Conservation (phyloP, 2,888 invertebrate species). For the Xylota sylvarum region DNA sequence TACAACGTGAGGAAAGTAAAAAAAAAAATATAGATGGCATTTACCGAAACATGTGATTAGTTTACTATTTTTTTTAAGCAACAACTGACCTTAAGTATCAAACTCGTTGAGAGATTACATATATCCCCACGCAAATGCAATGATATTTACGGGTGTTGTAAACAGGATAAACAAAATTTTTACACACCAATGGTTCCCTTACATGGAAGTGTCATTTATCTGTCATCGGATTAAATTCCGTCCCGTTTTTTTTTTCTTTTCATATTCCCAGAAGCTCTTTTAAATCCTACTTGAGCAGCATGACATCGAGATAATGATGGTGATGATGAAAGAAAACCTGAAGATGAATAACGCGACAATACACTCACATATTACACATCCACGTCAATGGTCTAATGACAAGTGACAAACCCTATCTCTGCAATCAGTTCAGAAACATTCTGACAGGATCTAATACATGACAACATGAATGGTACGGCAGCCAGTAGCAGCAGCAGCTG, state of each 20-base stretch:
- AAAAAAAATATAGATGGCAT: neutral
- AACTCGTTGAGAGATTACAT: neutral
- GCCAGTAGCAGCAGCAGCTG: slow-evolving; percentile 45
- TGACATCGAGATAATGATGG: slow-evolving; percentile 22
- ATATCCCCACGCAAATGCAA: neutral
- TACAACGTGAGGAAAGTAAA: too few species aligned
- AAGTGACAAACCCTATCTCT: slow-evolving; percentile 65
- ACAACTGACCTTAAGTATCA: neutral
- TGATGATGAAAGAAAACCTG: slow-evolving; percentile 15
- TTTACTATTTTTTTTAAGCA: neutral
- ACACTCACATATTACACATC: slow-evolving; percentile 29
- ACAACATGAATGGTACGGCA: slow-evolving; percentile 37
- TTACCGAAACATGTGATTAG: neutral
- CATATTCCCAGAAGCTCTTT: slow-evolving; percentile 17
- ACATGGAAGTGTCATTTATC: slow-evolving; percentile 42
- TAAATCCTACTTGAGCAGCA: slow-evolving; percentile 22
- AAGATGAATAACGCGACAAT: slow-evolving; percentile 39
- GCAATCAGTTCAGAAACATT: slow-evolving; percentile 56
- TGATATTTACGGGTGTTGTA: neutral
- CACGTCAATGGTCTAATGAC: slow-evolving; percentile 48
- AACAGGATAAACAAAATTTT: slow-evolving; percentile 20
- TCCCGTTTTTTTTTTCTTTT: neutral
- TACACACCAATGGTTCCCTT: slow-evolving; percentile 7
- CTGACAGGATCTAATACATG: slow-evolving; percentile 42
- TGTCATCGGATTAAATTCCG: slow-evolving; percentile 37